These are phyloP conservation scores for Mycetomoellerius zeteki DNA, from an alignment of 1,140 invertebrate species.

Conservation along the genomic window DNA sequence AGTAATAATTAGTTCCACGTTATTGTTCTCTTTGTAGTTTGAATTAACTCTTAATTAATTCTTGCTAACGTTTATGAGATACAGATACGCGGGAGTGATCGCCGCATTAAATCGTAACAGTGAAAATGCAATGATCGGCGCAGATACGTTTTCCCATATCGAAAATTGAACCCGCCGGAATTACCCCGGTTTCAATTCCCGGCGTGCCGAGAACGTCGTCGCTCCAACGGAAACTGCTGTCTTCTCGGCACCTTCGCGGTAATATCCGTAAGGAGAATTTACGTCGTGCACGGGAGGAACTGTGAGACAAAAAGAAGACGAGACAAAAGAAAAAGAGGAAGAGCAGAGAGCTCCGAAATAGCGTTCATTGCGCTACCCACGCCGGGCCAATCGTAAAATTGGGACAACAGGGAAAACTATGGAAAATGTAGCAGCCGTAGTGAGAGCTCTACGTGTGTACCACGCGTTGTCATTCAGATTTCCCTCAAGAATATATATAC, in stretches of 20 bases:
- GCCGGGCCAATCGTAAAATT: conserved; percentile 55
- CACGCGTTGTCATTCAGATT: background rate
- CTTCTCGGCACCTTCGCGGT: conserved; percentile 36
- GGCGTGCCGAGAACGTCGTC: conserved; percentile 10
- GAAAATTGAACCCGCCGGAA: conserved; percentile 41
- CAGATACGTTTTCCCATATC: background rate
- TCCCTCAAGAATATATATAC: background rate
- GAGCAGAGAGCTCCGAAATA: conserved; percentile 48
- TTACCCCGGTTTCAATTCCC: conserved; percentile 28
- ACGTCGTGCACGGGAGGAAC: conserved; percentile 11
- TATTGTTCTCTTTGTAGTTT: background rate
- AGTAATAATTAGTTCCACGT: background rate
- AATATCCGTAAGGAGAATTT: conserved; percentile 52
- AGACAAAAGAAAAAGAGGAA: background rate
- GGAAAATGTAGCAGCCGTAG: conserved; percentile 52
- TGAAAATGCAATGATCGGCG: conserved; percentile 1
- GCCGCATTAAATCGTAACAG: background rate
- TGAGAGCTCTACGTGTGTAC: conserved; percentile 17
- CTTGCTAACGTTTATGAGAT: background rate
- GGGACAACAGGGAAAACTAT: conserved; percentile 37
- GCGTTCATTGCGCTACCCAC: conserved; percentile 34
- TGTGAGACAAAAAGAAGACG: background rate
- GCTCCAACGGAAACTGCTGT: conserved; percentile 39
- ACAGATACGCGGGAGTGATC: background rate
- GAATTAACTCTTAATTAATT: background rate